Conservation (phyloP, 2,888 invertebrate species). For the Ophion ellenae region DNA sequence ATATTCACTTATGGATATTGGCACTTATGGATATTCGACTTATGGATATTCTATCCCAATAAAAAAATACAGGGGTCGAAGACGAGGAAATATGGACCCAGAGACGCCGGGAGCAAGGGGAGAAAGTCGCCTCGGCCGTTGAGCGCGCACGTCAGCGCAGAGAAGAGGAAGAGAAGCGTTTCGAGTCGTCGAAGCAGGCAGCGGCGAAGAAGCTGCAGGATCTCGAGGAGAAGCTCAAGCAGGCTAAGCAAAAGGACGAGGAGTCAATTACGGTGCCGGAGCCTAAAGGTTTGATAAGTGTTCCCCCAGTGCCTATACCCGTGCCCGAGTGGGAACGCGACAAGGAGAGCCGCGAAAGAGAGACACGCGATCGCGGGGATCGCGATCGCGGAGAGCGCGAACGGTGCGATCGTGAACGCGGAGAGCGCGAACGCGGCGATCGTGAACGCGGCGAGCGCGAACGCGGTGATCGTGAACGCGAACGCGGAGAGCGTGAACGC, state of each 20-base stretch:
- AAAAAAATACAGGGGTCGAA: constrained; percentile 79
- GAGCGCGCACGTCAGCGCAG: constrained; percentile 93
- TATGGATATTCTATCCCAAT: too few species aligned
- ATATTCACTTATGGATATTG: too few species aligned
- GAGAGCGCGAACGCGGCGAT: constrained; percentile 50
- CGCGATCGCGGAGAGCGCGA: constrained; percentile 43
- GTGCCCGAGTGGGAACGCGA: constrained; percentile 86
- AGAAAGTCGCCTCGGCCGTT: constrained; percentile 91
- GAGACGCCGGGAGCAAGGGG: constrained; percentile 88
- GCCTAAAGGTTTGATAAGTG: constrained; percentile 83
- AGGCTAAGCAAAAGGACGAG: constrained; percentile 84
- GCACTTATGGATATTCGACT: too few species aligned
- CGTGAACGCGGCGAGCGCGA: constrained; percentile 83
- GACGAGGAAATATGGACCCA: constrained; percentile 90
- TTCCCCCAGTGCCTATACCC: constrained; percentile 84
- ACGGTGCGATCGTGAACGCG: constrained; percentile 76
- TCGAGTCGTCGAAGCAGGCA: constrained; percentile 86
- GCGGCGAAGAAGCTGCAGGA: constrained; percentile 89
- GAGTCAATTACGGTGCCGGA: constrained; percentile 73
- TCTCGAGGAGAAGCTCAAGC: constrained; percentile 88
- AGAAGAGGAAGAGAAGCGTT: constrained; percentile 94
- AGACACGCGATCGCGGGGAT: constrained; percentile 77
- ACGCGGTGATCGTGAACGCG: constrained; percentile 82
- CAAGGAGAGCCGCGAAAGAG: constrained; percentile 82
- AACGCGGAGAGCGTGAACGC: constrained; percentile 73